Evolutionary conservation across 2,888 invertebrate genomes (phyloP), one percentile per base, ranked within the genome.

Genomic region (Pelosia muscerda): DNA sequence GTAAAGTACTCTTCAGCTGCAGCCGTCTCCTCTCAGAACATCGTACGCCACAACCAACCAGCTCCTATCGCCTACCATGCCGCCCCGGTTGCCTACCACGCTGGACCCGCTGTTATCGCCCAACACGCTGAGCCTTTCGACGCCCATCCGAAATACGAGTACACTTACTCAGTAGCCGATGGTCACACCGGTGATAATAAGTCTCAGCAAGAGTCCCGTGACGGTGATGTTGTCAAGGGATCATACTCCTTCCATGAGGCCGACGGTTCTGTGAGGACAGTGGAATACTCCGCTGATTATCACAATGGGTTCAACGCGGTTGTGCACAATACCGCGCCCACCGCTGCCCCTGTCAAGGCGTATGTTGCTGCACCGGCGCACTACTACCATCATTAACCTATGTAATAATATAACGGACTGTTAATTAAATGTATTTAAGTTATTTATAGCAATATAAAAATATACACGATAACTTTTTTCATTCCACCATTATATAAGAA

Each of bases 101-200:
- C 76, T 1, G 74, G 76, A 2, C 76, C 75, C 0, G 68, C 73
- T 3, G 2, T 55, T 9, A 31, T 64, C 0, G 53, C 69, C 53
- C 60, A 71, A 62, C 38, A 73, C 23, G 60, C 72, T 63, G 68
- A 72, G 13, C 73, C 74, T 0, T 71, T 69, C 19, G 66, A 78
- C 19, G 86, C 90, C 19, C 81, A 90, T 83, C 91, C 92, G 64
- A 88, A 88, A 79, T 92, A 92, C 83, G 90, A 93, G 78, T 95
- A 89, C 88, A 89, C 89, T 68, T 95, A 95, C 88, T 93, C 94
- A n/a, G 95, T 95, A 1, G 89, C 92, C 74, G 95, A 95, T 82
- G 85, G 90, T 19, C 93, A 94, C 84, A 94, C 95, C 81, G 95
- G 95, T 38, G 95, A 95, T 88, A 88, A 92, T 83, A 95, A 95